phyloP scores from a whole-genome alignment of 1,140 invertebrate species.

The Calephelis virginiensis region DNA sequence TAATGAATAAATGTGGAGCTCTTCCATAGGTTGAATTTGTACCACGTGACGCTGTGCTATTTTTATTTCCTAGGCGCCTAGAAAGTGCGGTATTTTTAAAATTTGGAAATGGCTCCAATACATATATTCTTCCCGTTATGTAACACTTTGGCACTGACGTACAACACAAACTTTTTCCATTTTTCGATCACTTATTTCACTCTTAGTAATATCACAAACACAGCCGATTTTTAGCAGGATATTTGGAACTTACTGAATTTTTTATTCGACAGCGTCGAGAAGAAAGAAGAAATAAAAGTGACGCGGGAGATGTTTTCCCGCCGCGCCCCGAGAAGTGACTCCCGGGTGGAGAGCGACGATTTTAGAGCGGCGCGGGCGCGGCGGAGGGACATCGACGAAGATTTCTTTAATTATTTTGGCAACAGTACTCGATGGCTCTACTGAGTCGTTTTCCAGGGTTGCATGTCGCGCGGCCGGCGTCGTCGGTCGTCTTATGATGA shows the following conservation, averaged over 20 bases:
- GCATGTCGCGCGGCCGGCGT: constrained; percentile 72
- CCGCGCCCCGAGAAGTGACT: constrained; percentile 78
- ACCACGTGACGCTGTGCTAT: constrained; percentile 74
- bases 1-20: constrained; percentile 75
- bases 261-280: constrained; percentile 72
- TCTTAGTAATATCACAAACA: constrained; percentile 53
- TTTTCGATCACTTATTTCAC: constrained; percentile 54
- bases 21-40: constrained; percentile 73
- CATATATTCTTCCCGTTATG: constrained; percentile 66
- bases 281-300: constrained; percentile 77
- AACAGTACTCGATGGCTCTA: constrained; percentile 79
- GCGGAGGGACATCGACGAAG: constrained; percentile 76
- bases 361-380: constrained; percentile 83
- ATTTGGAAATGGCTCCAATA: constrained; percentile 50
- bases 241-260: constrained; percentile 75
- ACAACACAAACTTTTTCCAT: constrained; percentile 52
- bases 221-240: constrained; percentile 47
- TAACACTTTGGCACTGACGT: constrained; percentile 73
- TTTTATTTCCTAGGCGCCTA: constrained; percentile 71
- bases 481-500: constrained; percentile 72
- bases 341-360: constrained; percentile 83
- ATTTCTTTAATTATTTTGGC: constrained; percentile 89
- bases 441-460: constrained; percentile 77
- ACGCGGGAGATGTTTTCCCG: constrained; percentile 75
- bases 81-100: constrained; percentile 80